Conservation (phyloP, 2,888 invertebrate species). For the Zele albiditarsus region DNA sequence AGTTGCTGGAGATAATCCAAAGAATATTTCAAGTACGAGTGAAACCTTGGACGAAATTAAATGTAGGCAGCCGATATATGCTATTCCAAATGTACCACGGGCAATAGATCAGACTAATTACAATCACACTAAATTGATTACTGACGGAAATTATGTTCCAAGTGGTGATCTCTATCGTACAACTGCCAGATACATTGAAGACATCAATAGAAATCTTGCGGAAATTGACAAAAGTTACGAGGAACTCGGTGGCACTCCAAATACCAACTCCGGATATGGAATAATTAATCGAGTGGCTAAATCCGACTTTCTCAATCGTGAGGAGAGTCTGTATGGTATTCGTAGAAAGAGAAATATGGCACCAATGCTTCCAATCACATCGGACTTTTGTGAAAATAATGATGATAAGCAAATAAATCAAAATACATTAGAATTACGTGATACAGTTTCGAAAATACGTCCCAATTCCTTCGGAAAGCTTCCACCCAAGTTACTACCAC, state of each 20-base stretch:
- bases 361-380: slow-evolving; percentile 66
- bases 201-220: slow-evolving; percentile 67
- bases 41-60: slow-evolving; percentile 22
- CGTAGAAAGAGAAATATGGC: slow-evolving; percentile 62
- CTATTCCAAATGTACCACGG: slow-evolving; percentile 57
- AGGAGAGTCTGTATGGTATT: slow-evolving; percentile 52
- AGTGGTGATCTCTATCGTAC: slow-evolving; percentile 66
- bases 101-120: slow-evolving; percentile 43
- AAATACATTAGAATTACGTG: slow-evolving; percentile 27
- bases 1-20: slow-evolving; percentile 38
- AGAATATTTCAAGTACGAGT: slow-evolving; percentile 18
- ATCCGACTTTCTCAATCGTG: slow-evolving; percentile 39
- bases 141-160: slow-evolving; percentile 64
- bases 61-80: slow-evolving; percentile 62
- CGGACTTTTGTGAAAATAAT: slow-evolving; percentile 56
- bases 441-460: slow-evolving; percentile 47
- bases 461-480: slow-evolving; percentile 62
- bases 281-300: slow-evolving; percentile 11
- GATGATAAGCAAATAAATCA: slow-evolving; percentile 45
- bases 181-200: slow-evolving; percentile 66
- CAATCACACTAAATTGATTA: slow-evolving; percentile 32
- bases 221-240: slow-evolving; percentile 68
- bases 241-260: slow-evolving; percentile 55
- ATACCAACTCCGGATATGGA: slow-evolving; percentile 19
- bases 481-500: slow-evolving; percentile 61